A percentile compares a stretch with the other conserved stretches of the same genome.
These are phyloP conservation scores for Trichomalopsis sarcophagae DNA, from an alignment of 1,140 invertebrate genomes.

Conservation along the genomic window DNA sequence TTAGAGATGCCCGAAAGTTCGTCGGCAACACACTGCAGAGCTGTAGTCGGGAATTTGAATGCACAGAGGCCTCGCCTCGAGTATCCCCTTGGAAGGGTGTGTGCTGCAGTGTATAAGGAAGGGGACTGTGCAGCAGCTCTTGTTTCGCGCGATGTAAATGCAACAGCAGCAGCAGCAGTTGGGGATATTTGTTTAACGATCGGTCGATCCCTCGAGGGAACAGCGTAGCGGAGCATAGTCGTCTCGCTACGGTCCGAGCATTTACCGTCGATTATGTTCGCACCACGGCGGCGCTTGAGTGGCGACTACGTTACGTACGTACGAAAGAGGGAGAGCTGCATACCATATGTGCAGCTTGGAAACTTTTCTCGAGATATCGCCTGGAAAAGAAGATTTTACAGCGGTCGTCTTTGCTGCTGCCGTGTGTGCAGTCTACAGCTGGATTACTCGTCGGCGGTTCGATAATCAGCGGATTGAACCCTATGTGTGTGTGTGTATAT, in stretches of 20 bases:
- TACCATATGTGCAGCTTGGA: background rate
- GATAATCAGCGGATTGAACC: background rate
- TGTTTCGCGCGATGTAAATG: background rate
- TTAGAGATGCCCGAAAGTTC: conserved; percentile 18
- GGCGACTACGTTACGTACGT: background rate
- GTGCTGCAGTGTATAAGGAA: background rate
- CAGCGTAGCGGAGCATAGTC: background rate
- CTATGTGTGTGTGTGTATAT: background rate
- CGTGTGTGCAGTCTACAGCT: background rate
- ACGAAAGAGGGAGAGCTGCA: too few species aligned
- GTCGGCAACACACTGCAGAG: background rate
- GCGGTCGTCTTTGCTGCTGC: background rate
- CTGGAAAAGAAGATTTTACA: too few species aligned
- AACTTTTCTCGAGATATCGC: background rate
- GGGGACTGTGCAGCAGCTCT: background rate
- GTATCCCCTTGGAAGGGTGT: background rate
- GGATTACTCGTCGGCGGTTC: background rate
- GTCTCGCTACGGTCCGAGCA: background rate
- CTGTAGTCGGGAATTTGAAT: background rate
- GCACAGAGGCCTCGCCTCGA: background rate
- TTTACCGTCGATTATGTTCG: conserved; percentile 36
- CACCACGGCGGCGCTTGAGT: background rate
- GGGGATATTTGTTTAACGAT: conserved; percentile 39
- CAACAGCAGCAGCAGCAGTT: background rate
- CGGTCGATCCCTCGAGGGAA: background rate